phyloP scores from a whole-genome alignment of 2,113 vertebrate species.

The Malurus cyaneus region DNA sequence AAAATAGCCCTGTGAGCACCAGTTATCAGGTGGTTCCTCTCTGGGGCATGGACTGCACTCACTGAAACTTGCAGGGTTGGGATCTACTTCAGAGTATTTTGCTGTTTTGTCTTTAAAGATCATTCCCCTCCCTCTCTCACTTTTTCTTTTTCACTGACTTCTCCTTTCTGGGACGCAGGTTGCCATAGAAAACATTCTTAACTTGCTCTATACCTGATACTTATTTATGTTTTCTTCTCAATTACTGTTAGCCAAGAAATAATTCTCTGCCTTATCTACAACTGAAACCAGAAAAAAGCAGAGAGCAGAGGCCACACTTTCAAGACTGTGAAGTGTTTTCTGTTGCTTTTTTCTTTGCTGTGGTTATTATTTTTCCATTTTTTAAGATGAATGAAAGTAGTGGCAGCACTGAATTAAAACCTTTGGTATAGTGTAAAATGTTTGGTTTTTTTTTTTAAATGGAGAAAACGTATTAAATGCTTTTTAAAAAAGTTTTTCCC shows the following conservation, averaged over 20 bases:
- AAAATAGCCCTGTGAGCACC: neutral
- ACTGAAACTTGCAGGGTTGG: neutral
- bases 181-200: neutral
- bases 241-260: conserved; percentile 1
- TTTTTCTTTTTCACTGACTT: neutral
- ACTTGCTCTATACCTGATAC: neutral
- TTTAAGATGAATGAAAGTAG: neutral
- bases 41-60: neutral
- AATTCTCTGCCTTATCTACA: neutral
- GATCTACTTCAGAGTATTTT: neutral
- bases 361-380: neutral
- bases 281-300: neutral
- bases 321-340: neutral
- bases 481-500: neutral
- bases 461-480: neutral
- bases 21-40: neutral
- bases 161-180: neutral
- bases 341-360: neutral
- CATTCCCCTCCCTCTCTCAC: fast-evolving
- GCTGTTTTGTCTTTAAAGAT: neutral
- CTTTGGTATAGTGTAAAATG: neutral
- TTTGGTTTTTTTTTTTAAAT: neutral
- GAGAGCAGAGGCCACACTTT: neutral
- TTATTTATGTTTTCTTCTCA: neutral
- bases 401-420: neutral